These are phyloP conservation scores for Drosophila equinoxialis DNA, from an alignment of 1,140 invertebrate species.

Conservation along the genomic window DNA sequence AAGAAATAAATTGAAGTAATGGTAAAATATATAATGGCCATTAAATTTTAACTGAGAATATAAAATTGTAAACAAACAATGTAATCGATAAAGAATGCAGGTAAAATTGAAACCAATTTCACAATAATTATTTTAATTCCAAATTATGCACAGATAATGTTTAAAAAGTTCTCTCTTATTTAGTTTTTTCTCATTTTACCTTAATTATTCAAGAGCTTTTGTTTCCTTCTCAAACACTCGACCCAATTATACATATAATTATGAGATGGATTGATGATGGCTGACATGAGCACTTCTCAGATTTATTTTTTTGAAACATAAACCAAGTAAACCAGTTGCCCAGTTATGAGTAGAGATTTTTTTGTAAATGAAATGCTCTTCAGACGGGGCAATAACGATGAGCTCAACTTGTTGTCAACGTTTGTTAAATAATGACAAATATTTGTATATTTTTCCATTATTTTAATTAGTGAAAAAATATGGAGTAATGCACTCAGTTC, in stretches of 20 bases:
- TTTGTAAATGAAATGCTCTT: constrained; percentile 17
- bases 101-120: too few relatives aligned
- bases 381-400: constrained; percentile 28
- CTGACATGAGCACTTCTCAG: not conserved
- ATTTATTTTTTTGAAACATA: not conserved
- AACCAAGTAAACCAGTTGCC: constrained; percentile 4
- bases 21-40: not conserved
- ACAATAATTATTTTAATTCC: not conserved
- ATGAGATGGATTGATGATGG: not conserved
- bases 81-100: not conserved
- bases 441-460: constrained; percentile 64
- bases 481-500: constrained; percentile 36
- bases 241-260: constrained; percentile 36
- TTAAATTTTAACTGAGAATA: not conserved
- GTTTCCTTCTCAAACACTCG: constrained; percentile 23
- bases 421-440: constrained; percentile 66
- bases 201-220: not conserved
- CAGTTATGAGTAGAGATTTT: constrained; percentile 8
- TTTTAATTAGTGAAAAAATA: constrained; percentile 71
- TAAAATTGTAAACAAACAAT: not conserved
- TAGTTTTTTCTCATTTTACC: not conserved
- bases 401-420: constrained; percentile 10
- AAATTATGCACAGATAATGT: not conserved
- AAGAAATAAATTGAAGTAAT: constrained; percentile 3
- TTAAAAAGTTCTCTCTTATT: not conserved